These are phyloP conservation scores for Hemaris fuciformis DNA, from an alignment of 2,888 invertebrate genomes.

Conservation along the genomic window DNA sequence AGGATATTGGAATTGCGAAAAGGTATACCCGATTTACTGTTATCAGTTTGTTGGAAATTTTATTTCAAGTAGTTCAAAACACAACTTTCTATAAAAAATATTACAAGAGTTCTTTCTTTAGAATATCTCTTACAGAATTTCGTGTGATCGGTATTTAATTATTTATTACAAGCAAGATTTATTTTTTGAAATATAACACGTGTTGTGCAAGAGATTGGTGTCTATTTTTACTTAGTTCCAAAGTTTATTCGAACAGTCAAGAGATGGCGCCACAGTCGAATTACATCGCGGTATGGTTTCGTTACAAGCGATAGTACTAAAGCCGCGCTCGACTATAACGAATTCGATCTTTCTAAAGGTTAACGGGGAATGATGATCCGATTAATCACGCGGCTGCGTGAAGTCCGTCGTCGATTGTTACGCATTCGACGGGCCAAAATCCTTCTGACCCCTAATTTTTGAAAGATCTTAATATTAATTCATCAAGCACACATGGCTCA, in stretches of 20 bases:
- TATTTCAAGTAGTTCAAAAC: background rate
- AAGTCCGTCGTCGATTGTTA: slow-evolving; percentile 74
- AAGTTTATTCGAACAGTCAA: slow-evolving; percentile 16
- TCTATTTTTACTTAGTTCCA: background rate
- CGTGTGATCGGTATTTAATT: too few relatives aligned
- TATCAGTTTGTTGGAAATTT: background rate
- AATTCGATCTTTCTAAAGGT: slow-evolving; percentile 74
- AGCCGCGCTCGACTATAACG: fast-evolving
- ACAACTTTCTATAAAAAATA: background rate
- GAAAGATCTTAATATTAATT: slow-evolving; percentile 49
- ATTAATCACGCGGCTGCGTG: slow-evolving; percentile 64
- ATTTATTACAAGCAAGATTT: too few relatives aligned
- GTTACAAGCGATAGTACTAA: slow-evolving; percentile 19
- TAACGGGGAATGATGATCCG: slow-evolving; percentile 78
- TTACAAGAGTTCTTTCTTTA: background rate
- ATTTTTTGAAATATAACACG: too few relatives aligned
- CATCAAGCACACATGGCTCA: too few relatives aligned
- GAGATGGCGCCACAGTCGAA: slow-evolving; percentile 51
- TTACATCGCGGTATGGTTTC: slow-evolving; percentile 49
- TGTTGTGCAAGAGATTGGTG: background rate
- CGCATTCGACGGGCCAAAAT: slow-evolving; percentile 70
- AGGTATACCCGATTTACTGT: background rate
- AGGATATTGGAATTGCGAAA: background rate
- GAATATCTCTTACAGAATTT: too few relatives aligned
- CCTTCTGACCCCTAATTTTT: slow-evolving; percentile 63